A percentile compares a stretch with the other conserved stretches of the same genome.
phyloP scores from a whole-genome alignment of 2,113 vertebrate genomes.

The Rhinogobius similis region DNA sequence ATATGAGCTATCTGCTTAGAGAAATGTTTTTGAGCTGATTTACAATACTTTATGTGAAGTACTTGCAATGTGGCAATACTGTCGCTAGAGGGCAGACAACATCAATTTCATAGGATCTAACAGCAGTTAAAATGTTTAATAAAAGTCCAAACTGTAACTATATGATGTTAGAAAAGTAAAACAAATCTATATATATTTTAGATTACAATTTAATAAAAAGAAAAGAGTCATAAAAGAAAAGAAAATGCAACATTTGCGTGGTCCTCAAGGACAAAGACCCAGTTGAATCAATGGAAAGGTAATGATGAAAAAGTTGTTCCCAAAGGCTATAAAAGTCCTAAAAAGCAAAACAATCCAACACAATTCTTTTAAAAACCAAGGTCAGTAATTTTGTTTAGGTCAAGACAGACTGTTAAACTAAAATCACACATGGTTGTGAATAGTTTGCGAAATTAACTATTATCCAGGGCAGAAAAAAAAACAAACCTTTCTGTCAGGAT shows the following conservation, averaged over 20 bases:
- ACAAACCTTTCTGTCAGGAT: slow-evolving; percentile 33
- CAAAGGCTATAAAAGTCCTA: no score
- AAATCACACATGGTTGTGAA: neutral
- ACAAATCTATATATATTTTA: no score
- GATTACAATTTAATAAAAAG: neutral
- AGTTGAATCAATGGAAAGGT: no score
- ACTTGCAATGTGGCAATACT: neutral
- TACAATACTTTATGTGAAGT: neutral
- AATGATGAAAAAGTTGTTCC: no score
- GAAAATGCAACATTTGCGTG: no score
- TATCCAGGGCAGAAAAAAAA: slow-evolving; percentile 31
- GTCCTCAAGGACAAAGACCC: no score
- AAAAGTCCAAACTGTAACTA: neutral
- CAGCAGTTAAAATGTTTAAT: neutral
- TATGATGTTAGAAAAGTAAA: neutral
- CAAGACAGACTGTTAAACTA: no score
- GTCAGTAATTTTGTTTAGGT: no score
- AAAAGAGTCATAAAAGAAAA: neutral
- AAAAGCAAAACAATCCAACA: no score
- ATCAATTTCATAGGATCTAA: slow-evolving; percentile 18
- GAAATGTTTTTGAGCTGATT: neutral
- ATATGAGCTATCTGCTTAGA: neutral
- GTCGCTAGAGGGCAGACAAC: slow-evolving; percentile 45
- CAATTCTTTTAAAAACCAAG: no score
- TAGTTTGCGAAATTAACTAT: slow-evolving; percentile 32